Conservation (phyloP, 2,888 invertebrate genomes). For the Lacanobia wlatinum region DNA sequence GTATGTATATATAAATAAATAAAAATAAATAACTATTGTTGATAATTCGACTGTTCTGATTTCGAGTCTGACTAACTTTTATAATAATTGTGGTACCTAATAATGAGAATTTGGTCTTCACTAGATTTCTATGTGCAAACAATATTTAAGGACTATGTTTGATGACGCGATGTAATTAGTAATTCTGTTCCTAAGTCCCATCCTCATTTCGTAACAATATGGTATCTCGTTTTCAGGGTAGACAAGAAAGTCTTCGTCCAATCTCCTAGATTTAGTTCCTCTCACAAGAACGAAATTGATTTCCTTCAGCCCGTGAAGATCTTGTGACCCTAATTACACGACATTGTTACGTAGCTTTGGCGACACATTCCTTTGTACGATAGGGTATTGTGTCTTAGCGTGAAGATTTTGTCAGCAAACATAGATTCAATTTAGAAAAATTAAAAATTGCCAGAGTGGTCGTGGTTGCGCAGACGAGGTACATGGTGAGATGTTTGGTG, state of each 20-base stretch:
- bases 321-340: conserved; percentile 2
- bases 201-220: background rate
- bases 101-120: no score
- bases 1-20: no score
- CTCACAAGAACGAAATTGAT: conserved; percentile 15
- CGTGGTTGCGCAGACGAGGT: no score
- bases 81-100: no score
- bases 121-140: background rate
- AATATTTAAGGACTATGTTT: background rate
- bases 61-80: no score
- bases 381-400: background rate
- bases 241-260: conserved; percentile 3
- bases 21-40: no score
- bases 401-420: background rate
- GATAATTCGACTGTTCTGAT: no score
- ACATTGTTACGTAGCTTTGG: no score
- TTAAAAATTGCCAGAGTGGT: no score
- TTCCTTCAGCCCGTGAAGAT: conserved; percentile 4
- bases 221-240: no score
- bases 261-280: conserved; percentile 14
- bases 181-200: background rate
- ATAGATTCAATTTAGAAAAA: no score
- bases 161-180: background rate
- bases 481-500: no score
- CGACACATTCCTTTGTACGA: background rate